These are phyloP conservation scores for Fregata magnificens DNA, from an alignment of 2,113 vertebrate genomes.

Conservation along the genomic window DNA sequence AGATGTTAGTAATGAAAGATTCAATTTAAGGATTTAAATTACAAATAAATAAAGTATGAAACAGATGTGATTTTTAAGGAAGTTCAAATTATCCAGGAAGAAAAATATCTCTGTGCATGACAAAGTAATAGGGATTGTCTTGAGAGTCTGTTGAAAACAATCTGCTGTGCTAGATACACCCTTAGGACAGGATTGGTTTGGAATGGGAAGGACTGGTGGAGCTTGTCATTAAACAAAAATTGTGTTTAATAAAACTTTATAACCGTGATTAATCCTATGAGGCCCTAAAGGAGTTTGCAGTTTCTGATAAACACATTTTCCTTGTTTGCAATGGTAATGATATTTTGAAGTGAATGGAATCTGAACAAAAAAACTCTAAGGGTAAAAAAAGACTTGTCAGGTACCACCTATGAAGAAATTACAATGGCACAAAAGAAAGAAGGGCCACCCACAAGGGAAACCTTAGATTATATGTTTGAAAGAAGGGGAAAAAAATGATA, in stretches of 20 bases:
- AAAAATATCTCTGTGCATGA: constrained; percentile 88
- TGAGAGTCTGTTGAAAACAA: constrained; percentile 88
- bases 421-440: constrained; percentile 46
- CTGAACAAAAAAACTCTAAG: constrained; percentile 74
- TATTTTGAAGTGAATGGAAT: constrained; percentile 84
- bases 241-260: constrained; percentile 94
- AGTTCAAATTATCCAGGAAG: constrained; percentile 89
- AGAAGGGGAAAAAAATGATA: not conserved
- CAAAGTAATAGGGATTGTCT: constrained; percentile 87
- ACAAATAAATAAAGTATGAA: constrained; percentile 92
- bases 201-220: constrained; percentile 86
- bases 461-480: constrained; percentile 6
- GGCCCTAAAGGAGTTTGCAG: constrained; percentile 87
- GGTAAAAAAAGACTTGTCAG: constrained; percentile 70
- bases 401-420: constrained; percentile 75
- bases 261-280: constrained; percentile 91
- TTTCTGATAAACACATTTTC: constrained; percentile 88
- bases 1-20: constrained; percentile 90
- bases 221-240: constrained; percentile 92
- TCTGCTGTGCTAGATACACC: constrained; percentile 84
- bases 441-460: constrained; percentile 66
- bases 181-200: constrained; percentile 86
- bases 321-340: constrained; percentile 88
- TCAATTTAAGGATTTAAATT: constrained; percentile 89
- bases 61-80: constrained; percentile 89